Evolutionary conservation across 2,113 vertebrate species (phyloP), one percentile per base, ranked within the genome.

Genomic region (Takifugu flavidus): DNA sequence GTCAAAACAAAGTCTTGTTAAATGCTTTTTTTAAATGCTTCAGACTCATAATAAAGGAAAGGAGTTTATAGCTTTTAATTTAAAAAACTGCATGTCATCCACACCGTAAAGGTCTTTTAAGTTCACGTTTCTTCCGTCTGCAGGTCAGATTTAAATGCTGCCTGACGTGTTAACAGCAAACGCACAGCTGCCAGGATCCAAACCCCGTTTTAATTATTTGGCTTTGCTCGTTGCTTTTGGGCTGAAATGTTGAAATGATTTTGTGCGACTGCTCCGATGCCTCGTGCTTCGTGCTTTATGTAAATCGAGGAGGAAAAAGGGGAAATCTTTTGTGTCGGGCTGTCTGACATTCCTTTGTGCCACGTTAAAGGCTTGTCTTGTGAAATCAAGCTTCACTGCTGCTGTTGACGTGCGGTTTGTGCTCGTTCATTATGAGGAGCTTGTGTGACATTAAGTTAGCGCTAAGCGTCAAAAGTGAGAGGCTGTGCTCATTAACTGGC

Each of bases 341-440:
- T 67, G 65, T 82, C 62, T 75, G 59, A 82, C 79, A 82, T 87
- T 86, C 84, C 72, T 86, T 78, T 80, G 75, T 83, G 70, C 49
- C 27, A 65, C 63, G 62, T 79, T 80, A 66, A 72, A 78, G 70
- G 75, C 70, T 75, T 76, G 75, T 84, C 75, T 78, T 64, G 67
- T 61, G 78, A 77, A 84, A 69, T 84, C 70, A 83, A 62, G 76
- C 70, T 70, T 75, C 77, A 52, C 66, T 56, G 65, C 79, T 66
- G 59, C 67, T 85, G 78, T 74, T 67, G 59, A 78, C 27, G 29
- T 62, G 76, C 56, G 74, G 62, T 77, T 71, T 67, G 75, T 68
- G 72, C 71, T 26, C 44, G 39, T 77, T 78, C 75, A 71, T 84
- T 77, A 71, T 45, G 67, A 70, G 66, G 43, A 64, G 72, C 72